These are phyloP conservation scores for Dromas ardeola DNA, from an alignment of 2,113 vertebrate species.

Conservation along the genomic window DNA sequence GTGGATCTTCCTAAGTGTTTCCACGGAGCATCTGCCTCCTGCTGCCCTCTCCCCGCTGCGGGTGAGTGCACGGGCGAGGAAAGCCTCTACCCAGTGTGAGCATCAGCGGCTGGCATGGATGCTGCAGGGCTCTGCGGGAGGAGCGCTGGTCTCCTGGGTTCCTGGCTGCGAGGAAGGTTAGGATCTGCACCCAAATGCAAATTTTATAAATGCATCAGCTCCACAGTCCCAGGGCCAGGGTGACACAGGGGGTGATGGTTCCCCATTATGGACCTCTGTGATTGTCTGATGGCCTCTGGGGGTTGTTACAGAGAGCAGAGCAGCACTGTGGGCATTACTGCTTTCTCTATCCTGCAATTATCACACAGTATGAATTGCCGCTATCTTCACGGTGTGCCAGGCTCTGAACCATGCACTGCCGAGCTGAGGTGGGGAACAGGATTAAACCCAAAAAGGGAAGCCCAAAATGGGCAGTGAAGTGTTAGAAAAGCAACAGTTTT, in stretches of 20 bases:
- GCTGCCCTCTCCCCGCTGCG: not conserved
- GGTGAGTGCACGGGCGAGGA: rapidly evolving
- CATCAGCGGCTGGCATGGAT: rapidly evolving
- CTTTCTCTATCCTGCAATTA: not conserved
- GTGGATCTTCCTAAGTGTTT: not conserved
- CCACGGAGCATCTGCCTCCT: not conserved
- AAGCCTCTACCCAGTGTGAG: not conserved
- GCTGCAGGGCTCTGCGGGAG: not conserved
- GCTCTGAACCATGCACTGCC: not conserved
- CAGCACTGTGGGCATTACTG: not conserved
- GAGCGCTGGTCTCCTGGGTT: rapidly evolving
- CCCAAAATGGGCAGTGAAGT: not conserved
- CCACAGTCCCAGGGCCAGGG: not conserved
- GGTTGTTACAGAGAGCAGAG: not conserved
- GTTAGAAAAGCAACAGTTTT: not conserved
- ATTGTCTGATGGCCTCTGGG: rapidly evolving
- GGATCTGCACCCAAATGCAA: not conserved
- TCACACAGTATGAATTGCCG: not conserved
- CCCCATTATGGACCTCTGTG: rapidly evolving
- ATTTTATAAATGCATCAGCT: not conserved
- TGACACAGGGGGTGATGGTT: rapidly evolving
- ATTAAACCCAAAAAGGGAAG: not conserved
- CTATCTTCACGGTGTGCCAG: too few relatives aligned
- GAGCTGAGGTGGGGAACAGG: not conserved
- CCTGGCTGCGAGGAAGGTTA: rapidly evolving